phyloP scores from a whole-genome alignment of 2,888 invertebrate species.

The Aethes cnicana region DNA sequence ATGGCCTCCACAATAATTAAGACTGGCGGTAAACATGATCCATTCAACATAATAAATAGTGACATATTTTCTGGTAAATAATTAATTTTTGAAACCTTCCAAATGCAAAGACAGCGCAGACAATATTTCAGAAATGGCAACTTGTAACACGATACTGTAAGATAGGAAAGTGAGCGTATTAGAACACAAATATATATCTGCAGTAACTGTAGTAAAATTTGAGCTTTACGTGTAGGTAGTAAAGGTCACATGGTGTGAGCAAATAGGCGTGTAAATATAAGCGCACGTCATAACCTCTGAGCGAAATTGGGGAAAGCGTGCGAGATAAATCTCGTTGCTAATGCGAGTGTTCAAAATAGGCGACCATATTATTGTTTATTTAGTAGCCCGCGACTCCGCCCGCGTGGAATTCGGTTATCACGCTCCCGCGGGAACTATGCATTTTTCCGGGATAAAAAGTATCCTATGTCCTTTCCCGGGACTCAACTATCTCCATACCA shows the following conservation, averaged over 20 bases:
- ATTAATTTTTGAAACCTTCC: slow-evolving; percentile 11
- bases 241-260: slow-evolving; percentile 5
- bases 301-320: slow-evolving; percentile 58
- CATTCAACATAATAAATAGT: too few relatives aligned
- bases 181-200: slow-evolving; percentile 18
- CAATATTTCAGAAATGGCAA: slow-evolving; percentile 29
- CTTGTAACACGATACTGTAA: slow-evolving; percentile 30
- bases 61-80: too few relatives aligned
- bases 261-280: slow-evolving; percentile 36
- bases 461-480: too few relatives aligned
- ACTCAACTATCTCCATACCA: too few relatives aligned
- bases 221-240: slow-evolving; percentile 12
- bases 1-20: too few relatives aligned
- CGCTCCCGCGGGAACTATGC: too few relatives aligned
- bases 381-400: too few relatives aligned
- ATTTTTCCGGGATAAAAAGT: too few relatives aligned
- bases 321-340: slow-evolving; percentile 55
- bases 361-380: too few relatives aligned
- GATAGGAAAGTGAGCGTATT: slow-evolving; percentile 41
- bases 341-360: slow-evolving; percentile 39
- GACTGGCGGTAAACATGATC: too few relatives aligned
- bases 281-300: slow-evolving; percentile 52
- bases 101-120: slow-evolving; percentile 11
- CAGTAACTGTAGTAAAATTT: neutral
- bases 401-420: too few relatives aligned